Evolutionary conservation across 2,113 vertebrate genomes (phyloP), one percentile per base, ranked within the genome.

Genomic region (Zosterops lateralis): DNA sequence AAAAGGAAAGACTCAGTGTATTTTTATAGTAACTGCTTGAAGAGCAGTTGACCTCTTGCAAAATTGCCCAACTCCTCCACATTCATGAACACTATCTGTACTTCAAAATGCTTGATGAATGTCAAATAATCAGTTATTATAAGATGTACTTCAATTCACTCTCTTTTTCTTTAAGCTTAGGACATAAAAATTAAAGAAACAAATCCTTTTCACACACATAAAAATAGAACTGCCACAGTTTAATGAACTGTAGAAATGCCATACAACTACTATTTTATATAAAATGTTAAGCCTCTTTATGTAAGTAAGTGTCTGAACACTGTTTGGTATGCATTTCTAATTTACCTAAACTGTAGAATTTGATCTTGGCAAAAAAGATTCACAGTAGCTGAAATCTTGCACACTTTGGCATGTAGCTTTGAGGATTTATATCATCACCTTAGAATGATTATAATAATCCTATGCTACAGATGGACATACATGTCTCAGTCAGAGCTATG

Each of bases 391-490:
- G 36, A 92, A 84, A 42, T 40, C 38, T 73, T 60, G 11, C 2
- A 56, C 9, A 74, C 10, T 48, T 58, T 21, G 10, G 48, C 36
- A 48, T 61, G 18, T 19, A 58, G 40, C 29, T 79, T 40, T 51
- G 11, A 29, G 18, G 57, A 88, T 42, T 64, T 67, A 2, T 32
- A 64, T 51, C 12, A 38, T 17, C 22, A 76, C 1, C 16, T 28
- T 50, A 25, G 17, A 87, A 31, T 40, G 12, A 25, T 15, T 26
- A 56, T 14, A 42, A 47, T 31, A 47, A 40, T 19, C 20, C 13
- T 4, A 21, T 15, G 25, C 38, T 65, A 64, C 0, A 13, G 82
- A 47, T 19, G 13, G 22, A 50, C 26, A 45, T 0, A 1, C 22
- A 7, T 18, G 50, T 28, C 17, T 86, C 36, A 60, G 42, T 34